Percentiles rank a stretch among this genome's conserved stretches.
phyloP scores from a whole-genome alignment of 2,888 invertebrate species.

The Eurois occulta region DNA sequence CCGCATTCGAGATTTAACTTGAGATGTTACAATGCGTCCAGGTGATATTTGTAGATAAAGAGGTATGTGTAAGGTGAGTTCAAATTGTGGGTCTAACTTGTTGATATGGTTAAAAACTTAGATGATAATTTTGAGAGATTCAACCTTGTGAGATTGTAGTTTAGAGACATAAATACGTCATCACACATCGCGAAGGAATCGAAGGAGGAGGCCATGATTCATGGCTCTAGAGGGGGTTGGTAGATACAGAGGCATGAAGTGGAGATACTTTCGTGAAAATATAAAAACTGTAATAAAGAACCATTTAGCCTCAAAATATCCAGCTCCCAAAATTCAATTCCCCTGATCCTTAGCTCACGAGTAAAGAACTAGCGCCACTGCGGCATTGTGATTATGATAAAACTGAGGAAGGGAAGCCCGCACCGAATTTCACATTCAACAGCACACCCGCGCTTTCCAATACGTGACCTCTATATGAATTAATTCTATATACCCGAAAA shows the following conservation, averaged over 20 bases:
- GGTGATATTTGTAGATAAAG: slow-evolving; percentile 57
- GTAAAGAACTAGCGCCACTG: slow-evolving; percentile 37
- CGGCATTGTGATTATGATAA: slow-evolving; percentile 56
- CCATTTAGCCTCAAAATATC: background rate
- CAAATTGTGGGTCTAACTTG: slow-evolving; percentile 25
- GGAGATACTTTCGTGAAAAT: background rate
- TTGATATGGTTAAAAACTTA: slow-evolving; percentile 5
- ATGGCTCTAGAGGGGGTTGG: too few relatives aligned
- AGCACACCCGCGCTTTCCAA: slow-evolving; percentile 54
- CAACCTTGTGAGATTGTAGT: background rate
- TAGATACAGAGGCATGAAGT: too few relatives aligned
- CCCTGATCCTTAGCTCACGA: slow-evolving; percentile 10
- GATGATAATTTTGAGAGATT: background rate
- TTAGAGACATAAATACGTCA: background rate
- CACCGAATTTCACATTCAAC: slow-evolving; percentile 62
- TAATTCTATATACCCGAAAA: slow-evolving; percentile 62
- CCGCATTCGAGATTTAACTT: slow-evolving; percentile 70
- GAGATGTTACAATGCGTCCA: slow-evolving; percentile 64
- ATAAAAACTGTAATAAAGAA: background rate
- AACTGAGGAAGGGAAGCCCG: slow-evolving; percentile 51
- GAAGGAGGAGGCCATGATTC: too few relatives aligned
- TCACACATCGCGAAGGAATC: background rate
- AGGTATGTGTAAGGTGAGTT: slow-evolving; percentile 36
- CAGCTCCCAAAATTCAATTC: slow-evolving; percentile 16
- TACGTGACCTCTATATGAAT: slow-evolving; percentile 65